Conservation (phyloP, 1,140 invertebrate genomes). For the Littorina saxatilis region DNA sequence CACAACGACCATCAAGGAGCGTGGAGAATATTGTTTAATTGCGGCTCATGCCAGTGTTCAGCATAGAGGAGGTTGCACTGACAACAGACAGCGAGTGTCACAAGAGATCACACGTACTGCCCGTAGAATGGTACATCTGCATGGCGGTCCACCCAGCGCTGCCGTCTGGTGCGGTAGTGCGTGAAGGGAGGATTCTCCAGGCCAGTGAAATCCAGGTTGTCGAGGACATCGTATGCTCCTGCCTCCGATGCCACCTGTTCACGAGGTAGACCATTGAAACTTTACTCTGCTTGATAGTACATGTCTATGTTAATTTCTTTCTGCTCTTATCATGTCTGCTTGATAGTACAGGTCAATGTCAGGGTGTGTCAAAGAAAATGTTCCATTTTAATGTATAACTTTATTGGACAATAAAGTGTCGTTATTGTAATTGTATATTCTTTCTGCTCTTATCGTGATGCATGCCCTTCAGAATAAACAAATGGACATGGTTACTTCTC, state of each 20-base stretch:
- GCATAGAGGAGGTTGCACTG: background rate
- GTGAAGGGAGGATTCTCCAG: constrained; percentile 57
- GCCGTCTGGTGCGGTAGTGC: constrained; percentile 52
- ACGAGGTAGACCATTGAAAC: background rate
- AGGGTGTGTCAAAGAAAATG: no score
- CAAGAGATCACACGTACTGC: constrained; percentile 41
- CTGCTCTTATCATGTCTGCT: background rate
- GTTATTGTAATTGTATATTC: no score
- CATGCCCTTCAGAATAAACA: no score
- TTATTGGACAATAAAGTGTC: no score
- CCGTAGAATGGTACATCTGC: constrained; percentile 31
- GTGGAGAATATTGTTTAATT: no score
- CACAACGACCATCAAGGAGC: no score
- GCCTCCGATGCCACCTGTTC: constrained; percentile 68
- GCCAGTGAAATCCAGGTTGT: constrained; percentile 71
- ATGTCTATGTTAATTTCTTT: background rate
- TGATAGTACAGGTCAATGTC: no score
- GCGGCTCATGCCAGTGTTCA: background rate
- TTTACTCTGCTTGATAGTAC: background rate
- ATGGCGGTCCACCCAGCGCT: constrained; percentile 47
- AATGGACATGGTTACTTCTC: no score
- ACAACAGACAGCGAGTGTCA: no score
- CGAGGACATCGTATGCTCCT: constrained; percentile 70
- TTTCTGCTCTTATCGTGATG: no score
- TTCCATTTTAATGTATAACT: no score